phyloP scores from a whole-genome alignment of 2,113 vertebrate species.

The Neolamprologus tretocephalus region DNA sequence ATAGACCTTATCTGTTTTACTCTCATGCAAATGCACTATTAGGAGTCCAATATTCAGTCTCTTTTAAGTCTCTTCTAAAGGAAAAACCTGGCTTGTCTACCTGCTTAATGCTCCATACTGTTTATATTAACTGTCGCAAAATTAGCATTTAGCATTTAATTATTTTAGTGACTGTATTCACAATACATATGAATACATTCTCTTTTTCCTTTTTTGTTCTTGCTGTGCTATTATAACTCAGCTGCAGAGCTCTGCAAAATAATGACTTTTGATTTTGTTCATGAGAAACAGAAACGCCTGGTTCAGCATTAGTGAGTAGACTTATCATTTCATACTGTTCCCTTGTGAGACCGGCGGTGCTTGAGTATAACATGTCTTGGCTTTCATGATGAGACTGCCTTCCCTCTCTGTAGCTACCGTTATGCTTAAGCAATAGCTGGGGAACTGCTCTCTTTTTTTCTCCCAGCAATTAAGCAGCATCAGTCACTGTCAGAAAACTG shows the following conservation, averaged over 20 bases:
- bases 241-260: background rate
- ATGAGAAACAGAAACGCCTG: background rate
- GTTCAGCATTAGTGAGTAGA: background rate
- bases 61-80: background rate
- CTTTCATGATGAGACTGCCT: background rate
- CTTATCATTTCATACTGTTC: background rate
- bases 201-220: background rate
- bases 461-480: slow-evolving; percentile 42
- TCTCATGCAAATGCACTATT: background rate
- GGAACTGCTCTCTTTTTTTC: background rate
- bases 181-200: background rate
- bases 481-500: slow-evolving; percentile 48
- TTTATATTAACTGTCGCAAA: background rate
- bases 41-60: background rate
- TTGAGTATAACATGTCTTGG: background rate
- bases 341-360: background rate
- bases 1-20: background rate
- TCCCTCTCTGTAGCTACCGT: background rate
- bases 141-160: background rate
- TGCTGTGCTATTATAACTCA: background rate
- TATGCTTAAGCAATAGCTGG: slow-evolving; percentile 3
- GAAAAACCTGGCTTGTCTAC: background rate
- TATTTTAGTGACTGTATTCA: background rate
- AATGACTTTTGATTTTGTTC: background rate
- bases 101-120: background rate